Base-by-base conservation (phyloP, 2,888 invertebrate genomes). In the Ophion slaviceki region DNA sequence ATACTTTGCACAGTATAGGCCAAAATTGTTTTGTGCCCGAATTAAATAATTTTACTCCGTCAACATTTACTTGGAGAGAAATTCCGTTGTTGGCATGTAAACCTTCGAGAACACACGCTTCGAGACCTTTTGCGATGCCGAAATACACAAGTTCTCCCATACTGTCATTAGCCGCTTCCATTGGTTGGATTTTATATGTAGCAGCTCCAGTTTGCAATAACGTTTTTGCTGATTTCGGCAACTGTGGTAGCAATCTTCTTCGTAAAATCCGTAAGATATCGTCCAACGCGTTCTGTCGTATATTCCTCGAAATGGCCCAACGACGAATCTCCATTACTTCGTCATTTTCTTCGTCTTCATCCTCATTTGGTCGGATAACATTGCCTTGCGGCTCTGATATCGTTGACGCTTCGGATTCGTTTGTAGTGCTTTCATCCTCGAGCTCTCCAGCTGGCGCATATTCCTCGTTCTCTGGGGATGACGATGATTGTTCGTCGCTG, bases 1-100 rank as follows among this genome's bases (percentile, higher is more conserved):
- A 47, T 24, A 88, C 81, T 72, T 86, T 84, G 57, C 84, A 86
- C 11, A 83, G 79, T 80, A 88, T 86, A 1, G 87, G 86, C 87
- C 87, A 87, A 57, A 87, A 64, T n/a, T 71, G 59, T 59, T 68
- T 86, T 57, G 70, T n/a, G 82, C 86, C 80, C 8, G 85, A 86
- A 32, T 85, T 86, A 7, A 74, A 77, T 28, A 80, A 61, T 28
- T 67, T 47, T 7, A 88, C 36, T 17, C 88, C 87, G 80, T 89
- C 85, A 32, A 86, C 74, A 68, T 88, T 88, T 14, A 88, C 5
- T 28, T 80, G 67, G 11, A 87, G 67, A 53, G 82, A 59, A 24
- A 88, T 40, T 36, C 14, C 5, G 36, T 68, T 24, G 14, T 74
- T 24, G 4, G 0, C 59, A 45, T 72, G 66, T 17, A 61, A 47